A percentile compares a stretch with the other conserved stretches of the same genome.
Evolutionary conservation across 2,888 invertebrate genomes (phyloP).

Genomic region (Anthophora plumipes): DNA sequence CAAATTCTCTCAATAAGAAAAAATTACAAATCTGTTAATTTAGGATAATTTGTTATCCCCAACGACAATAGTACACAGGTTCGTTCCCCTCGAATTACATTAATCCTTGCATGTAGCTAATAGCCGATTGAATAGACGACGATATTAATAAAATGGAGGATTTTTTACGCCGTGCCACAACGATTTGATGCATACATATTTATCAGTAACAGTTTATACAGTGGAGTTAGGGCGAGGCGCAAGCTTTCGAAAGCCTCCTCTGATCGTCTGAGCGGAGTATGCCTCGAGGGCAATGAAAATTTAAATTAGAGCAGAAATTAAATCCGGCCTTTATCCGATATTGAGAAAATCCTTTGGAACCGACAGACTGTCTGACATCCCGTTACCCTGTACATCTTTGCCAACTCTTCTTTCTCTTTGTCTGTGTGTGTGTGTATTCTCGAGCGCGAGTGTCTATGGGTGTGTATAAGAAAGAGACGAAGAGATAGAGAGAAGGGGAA

Average conservation of each 20-base stretch:
- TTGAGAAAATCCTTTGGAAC: constrained; percentile 70
- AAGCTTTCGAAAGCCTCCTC: constrained; percentile 64
- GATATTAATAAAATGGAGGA: constrained; percentile 42
- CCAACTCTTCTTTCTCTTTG: constrained; percentile 15
- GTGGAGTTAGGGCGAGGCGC: constrained; percentile 57
- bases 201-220: constrained; percentile 68
- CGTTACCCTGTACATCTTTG: constrained; percentile 53
- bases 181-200: constrained; percentile 66
- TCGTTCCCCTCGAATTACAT: background rate
- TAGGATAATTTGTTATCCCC: no score
- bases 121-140: constrained; percentile 31
- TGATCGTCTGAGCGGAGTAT: constrained; percentile 59
- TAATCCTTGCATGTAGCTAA: constrained; percentile 3
- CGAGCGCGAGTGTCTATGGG: background rate
- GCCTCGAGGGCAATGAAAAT: constrained; percentile 70
- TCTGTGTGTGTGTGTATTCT: background rate
- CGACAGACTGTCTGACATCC: constrained; percentile 66
- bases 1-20: no score
- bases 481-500: background rate
- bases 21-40: no score
- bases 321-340: constrained; percentile 73
- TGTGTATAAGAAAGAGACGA: background rate
- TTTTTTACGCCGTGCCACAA: constrained; percentile 51
- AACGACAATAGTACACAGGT: constrained; percentile 19
- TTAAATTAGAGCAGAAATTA: constrained; percentile 74